A percentile compares a stretch with the other conserved stretches of the same genome.
phyloP scores from a whole-genome alignment of 2,888 invertebrate species.

The Psylliodes chrysocephalus region DNA sequence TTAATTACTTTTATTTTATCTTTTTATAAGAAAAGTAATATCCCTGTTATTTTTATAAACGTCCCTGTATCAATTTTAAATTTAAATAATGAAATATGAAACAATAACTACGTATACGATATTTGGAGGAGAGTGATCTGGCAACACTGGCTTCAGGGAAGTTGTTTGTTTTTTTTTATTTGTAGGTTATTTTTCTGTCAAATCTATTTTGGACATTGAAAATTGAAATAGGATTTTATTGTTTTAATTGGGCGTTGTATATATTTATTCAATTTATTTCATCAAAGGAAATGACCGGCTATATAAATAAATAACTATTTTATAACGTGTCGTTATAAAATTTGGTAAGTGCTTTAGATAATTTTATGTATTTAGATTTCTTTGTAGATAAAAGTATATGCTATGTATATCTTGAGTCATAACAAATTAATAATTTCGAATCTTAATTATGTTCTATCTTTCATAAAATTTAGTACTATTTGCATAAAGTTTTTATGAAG shows the following conservation, averaged over 20 bases:
- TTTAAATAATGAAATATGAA: too few species aligned
- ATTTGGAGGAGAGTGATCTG: too few species aligned
- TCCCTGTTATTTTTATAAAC: too few species aligned
- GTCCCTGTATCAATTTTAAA: too few species aligned
- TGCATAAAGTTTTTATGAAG: neutral
- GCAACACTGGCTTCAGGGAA: neutral
- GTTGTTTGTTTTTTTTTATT: neutral
- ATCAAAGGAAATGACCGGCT: neutral
- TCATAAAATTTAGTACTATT: neutral
- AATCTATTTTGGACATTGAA: conserved; percentile 1
- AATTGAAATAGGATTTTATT: neutral
- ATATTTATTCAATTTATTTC: neutral
- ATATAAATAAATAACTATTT: neutral
- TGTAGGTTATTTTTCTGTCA: conserved; percentile 5
- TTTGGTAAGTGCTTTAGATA: neutral
- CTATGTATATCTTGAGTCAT: neutral
- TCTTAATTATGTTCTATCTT: neutral
- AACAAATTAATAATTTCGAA: neutral
- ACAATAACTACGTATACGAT: too few species aligned
- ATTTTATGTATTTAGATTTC: too few species aligned
- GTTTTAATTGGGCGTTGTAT: conserved; percentile 4
- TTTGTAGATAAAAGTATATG: neutral
- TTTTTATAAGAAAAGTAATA: too few species aligned
- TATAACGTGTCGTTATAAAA: neutral
- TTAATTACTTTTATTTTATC: too few species aligned